Evolutionary conservation across 2,888 invertebrate genomes (phyloP), one percentile per base, ranked within the genome.

Genomic region (Xanthia togata): DNA sequence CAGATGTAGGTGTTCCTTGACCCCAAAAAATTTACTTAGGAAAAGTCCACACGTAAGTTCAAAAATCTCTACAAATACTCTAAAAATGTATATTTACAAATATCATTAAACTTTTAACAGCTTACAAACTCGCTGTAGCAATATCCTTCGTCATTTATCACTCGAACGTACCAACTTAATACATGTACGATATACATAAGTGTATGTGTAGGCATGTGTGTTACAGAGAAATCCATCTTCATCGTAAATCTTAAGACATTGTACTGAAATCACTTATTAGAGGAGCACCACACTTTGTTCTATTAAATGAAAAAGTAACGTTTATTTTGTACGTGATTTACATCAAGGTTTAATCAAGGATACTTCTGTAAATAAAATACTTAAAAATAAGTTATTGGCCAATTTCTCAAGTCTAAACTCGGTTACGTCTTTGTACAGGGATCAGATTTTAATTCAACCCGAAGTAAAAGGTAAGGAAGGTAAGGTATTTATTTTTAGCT

Each of bases 111-210:
- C 47, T 67, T 84, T 50, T 38, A 70, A 76, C 65, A 57, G 57
- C 44, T 57, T 41, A 68, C 67, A 50, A 63, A 68, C 80, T 79
- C 62, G 31, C n/a, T 38, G 50, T 26, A 81, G 76, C 70, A 83
- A 83, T 84, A 84, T 64, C 63, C 73, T 63, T 35, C 70, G 17
- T 84, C 81, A 83, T 83, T 83, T 69, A 84, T 84, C 81, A 81
- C 76, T 50, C 26, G 50, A 35, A 60, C n/a, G 57, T 59, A 35
- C 57, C 59, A 63, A 76, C 67, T 57, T 57, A 67, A 47, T 55
- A 65, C 47, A 57, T 60, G 17, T 55, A 59, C 55, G 41, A 11
- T 55, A 31, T 62, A 47, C 17, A 44, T 41, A 47, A 26, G 9
- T 57, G 44, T 14, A 26, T 55, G n/a, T n/a, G 9, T n/a, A 12